Conservation (phyloP, 2,113 vertebrate species). For the Chroicocephalus ridibundus region DNA sequence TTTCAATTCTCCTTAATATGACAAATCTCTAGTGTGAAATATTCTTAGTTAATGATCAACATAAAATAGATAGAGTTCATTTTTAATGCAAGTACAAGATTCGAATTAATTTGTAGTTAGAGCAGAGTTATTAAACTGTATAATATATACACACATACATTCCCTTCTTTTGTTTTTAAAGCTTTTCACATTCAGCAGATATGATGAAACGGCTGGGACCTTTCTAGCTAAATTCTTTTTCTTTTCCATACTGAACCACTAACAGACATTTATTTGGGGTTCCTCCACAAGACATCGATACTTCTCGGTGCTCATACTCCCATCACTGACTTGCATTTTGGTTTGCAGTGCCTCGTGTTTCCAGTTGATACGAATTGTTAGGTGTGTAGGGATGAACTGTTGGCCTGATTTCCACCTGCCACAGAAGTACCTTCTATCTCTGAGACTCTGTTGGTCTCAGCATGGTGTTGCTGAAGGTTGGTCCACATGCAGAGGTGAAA, state of each 20-base stretch:
- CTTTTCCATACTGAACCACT: neutral
- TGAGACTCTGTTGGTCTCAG: neutral
- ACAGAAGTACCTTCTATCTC: neutral
- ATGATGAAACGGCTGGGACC: neutral
- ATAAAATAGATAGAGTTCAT: conserved; percentile 87
- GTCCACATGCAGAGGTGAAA: neutral
- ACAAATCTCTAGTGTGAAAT: conserved; percentile 87
- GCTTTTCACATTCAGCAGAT: neutral
- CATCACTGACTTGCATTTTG: neutral
- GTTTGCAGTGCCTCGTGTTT: neutral
- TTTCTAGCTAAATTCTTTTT: neutral
- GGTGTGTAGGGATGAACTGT: neutral
- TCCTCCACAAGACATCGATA: neutral
- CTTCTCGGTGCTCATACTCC: neutral
- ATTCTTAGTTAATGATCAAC: conserved; percentile 88
- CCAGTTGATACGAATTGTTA: neutral
- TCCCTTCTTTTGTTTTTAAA: conserved; percentile 45
- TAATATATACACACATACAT: conserved; percentile 31
- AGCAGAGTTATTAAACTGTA: conserved; percentile 75
- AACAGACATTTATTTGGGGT: neutral
- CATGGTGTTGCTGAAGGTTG: neutral
- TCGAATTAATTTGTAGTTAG: conserved; percentile 84
- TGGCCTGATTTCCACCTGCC: neutral
- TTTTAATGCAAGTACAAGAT: conserved; percentile 86
- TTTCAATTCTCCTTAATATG: conserved; percentile 87